These are phyloP conservation scores for Lissonota sp. DNA, from an alignment of 2,888 invertebrate genomes.

Conservation along the genomic window DNA sequence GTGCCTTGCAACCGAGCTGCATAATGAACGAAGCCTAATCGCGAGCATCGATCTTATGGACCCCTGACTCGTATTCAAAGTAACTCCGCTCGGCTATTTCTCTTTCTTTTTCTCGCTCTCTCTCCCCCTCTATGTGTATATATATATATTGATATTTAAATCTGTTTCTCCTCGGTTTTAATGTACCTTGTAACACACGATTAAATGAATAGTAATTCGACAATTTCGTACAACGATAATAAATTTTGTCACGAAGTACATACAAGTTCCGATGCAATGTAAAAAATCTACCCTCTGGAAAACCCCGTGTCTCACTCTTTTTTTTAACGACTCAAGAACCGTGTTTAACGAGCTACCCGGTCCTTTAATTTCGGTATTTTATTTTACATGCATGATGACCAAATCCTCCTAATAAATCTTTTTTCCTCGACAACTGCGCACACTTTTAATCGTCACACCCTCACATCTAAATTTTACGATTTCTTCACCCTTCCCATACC, in stretches of 20 bases:
- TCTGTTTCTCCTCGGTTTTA: conserved; percentile 21
- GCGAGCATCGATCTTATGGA: conserved; percentile 63
- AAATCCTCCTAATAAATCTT: conserved; percentile 12
- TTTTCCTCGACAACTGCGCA: background rate
- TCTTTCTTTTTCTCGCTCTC: no score
- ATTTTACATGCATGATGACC: background rate
- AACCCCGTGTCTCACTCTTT: conserved; percentile 9
- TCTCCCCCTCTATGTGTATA: no score
- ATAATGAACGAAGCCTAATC: conserved; percentile 69
- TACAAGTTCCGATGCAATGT: conserved; percentile 14
- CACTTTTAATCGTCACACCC: background rate
- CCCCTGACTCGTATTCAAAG: conserved; percentile 60
- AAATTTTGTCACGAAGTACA: conserved; percentile 37
- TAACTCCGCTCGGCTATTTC: conserved; percentile 14
- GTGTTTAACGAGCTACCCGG: conserved; percentile 13
- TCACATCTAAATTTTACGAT: no score
- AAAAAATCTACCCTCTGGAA: background rate
- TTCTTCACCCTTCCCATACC: no score
- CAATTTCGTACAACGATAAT: conserved; percentile 54
- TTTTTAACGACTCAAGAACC: conserved; percentile 19
- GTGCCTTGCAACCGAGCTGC: conserved; percentile 58
- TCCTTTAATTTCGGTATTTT: background rate
- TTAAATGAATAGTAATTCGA: conserved; percentile 58
- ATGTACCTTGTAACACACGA: conserved; percentile 54
- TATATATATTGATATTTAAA: no score